phyloP scores from a whole-genome alignment of 2,797 vertebrate species.

The Sebastes oblongus region DNA sequence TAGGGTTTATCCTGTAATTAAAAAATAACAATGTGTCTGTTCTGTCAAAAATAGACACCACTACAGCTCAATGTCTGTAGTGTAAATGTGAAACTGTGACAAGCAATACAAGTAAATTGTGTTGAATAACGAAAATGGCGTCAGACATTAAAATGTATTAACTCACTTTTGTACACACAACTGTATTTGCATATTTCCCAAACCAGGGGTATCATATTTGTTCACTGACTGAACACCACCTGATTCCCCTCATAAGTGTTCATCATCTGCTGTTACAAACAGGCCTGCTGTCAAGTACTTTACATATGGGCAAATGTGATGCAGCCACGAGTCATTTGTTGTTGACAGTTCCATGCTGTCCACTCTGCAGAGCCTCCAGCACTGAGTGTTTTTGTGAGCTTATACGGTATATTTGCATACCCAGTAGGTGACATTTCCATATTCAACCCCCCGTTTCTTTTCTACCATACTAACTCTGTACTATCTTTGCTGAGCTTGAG shows the following conservation, averaged over 20 bases:
- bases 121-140: background rate
- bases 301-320: conserved; percentile 45
- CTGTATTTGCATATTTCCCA: conserved; percentile 23
- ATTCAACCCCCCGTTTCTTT: conserved; percentile 33
- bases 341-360: conserved; percentile 50
- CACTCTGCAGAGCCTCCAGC: conserved; percentile 22
- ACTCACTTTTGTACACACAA: background rate
- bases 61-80: background rate
- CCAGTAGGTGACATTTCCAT: conserved; percentile 75
- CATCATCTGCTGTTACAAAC: conserved; percentile 1
- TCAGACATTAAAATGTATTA: background rate
- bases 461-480: conserved; percentile 37
- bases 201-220: background rate
- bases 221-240: background rate
- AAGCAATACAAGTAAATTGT: conserved; percentile 15
- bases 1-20: background rate
- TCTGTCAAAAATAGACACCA: background rate
- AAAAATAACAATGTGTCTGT: background rate
- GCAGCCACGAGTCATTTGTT: conserved; percentile 46
- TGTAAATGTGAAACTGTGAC: conserved; percentile 1
- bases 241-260: background rate
- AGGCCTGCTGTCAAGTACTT: conserved; percentile 31
- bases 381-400: conserved; percentile 1
- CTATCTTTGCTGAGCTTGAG: conserved; percentile 19
- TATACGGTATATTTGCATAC: conserved; percentile 69